Conservation (phyloP, 2,797 vertebrate species). For the Alfaro cultratus region DNA sequence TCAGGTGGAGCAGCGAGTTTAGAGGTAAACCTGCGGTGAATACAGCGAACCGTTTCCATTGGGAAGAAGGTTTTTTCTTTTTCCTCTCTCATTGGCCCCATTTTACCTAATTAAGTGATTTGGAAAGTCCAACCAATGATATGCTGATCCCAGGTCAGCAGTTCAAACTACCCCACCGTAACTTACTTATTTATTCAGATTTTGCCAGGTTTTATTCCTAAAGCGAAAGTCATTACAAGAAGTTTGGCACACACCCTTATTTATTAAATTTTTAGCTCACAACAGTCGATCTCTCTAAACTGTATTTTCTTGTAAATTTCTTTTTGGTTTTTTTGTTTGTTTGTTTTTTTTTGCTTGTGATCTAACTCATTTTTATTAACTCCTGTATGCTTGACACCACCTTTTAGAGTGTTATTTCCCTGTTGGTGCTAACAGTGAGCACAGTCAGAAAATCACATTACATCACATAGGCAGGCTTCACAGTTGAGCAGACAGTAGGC, state of each 20-base stretch:
- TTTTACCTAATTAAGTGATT: constrained; percentile 27
- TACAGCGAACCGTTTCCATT: constrained; percentile 43
- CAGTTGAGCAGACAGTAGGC: neutral
- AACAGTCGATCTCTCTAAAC: neutral
- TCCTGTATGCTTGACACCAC: neutral
- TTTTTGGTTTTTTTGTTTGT: too few species aligned
- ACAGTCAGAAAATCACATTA: neutral
- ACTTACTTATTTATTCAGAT: neutral
- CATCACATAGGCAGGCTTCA: neutral
- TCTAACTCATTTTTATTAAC: neutral
- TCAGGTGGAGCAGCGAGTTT: constrained; percentile 55
- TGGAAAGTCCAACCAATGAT: constrained; percentile 36
- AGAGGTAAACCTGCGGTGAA: constrained; percentile 58
- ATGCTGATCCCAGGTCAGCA: constrained; percentile 50
- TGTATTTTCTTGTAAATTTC: neutral
- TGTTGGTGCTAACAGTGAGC: neutral
- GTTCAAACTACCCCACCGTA: constrained; percentile 46
- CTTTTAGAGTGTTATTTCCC: neutral
- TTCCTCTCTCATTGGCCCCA: constrained; percentile 19
- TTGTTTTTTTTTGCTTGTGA: neutral
- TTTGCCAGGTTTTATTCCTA: constrained; percentile 8
- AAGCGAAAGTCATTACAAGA: constrained; percentile 9
- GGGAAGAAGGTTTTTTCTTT: constrained; percentile 28
- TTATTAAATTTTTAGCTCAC: neutral
- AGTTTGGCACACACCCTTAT: neutral